These are phyloP conservation scores for Chauna torquata DNA, from an alignment of 2,113 vertebrate species.

Conservation along the genomic window DNA sequence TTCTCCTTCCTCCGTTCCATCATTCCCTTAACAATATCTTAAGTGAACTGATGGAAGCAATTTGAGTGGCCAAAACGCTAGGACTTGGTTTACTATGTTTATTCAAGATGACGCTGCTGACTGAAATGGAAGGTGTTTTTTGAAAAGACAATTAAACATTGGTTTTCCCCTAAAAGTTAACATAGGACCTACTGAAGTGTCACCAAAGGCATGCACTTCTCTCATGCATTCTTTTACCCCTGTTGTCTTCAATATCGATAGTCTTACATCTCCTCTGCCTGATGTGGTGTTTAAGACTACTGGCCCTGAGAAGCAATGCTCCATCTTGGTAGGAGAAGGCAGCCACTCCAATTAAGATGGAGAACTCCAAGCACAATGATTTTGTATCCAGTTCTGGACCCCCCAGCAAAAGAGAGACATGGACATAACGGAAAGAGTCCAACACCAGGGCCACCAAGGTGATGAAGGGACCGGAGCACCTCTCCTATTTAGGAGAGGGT, in stretches of 20 bases:
- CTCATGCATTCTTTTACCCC: background rate
- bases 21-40: background rate
- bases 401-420: background rate
- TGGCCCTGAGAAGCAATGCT: background rate
- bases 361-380: background rate
- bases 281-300: rapidly evolving
- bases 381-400: background rate
- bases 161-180: background rate
- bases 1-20: background rate
- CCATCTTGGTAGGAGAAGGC: background rate
- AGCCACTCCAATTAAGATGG: background rate
- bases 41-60: background rate
- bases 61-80: background rate
- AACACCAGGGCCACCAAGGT: background rate
- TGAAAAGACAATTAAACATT: background rate
- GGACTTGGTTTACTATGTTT: background rate
- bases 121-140: background rate
- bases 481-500: background rate
- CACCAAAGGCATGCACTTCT: background rate
- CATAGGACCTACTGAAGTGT: background rate
- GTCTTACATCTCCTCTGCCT: background rate
- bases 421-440: background rate
- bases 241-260: background rate
- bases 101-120: background rate
- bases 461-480: background rate